Conservation (phyloP, 1,140 invertebrate species). For the Teleogryllus occipitalis region DNA sequence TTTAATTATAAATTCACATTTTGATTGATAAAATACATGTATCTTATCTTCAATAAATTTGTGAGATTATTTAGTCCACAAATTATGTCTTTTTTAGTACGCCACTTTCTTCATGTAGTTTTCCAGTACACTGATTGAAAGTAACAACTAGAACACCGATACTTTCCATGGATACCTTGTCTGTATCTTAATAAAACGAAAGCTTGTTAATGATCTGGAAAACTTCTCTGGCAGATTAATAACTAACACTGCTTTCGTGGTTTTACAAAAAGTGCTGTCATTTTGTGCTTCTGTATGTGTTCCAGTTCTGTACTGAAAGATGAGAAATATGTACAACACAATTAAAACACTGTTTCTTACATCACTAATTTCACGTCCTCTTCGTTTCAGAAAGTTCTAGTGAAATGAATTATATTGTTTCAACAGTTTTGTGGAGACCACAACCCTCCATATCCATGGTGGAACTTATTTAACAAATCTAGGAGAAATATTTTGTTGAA, state of each 20-base stretch:
- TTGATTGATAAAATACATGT: slow-evolving; percentile 16
- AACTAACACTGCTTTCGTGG: not conserved
- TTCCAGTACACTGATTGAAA: not conserved
- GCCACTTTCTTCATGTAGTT: not conserved
- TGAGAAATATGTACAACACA: not conserved
- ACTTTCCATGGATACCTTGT: not conserved
- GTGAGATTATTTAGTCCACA: not conserved
- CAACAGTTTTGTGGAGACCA: not conserved
- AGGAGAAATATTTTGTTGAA: no score
- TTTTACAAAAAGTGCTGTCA: not conserved
- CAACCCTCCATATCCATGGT: not conserved
- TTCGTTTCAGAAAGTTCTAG: not conserved
- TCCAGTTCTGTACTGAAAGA: not conserved
- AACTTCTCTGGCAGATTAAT: not conserved
- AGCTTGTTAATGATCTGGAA: not conserved
- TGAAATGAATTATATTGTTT: not conserved
- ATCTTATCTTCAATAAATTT: slow-evolving; percentile 12
- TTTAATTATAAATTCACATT: slow-evolving; percentile 19
- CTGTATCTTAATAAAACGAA: not conserved
- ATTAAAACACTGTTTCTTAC: not conserved
- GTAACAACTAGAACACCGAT: not conserved
- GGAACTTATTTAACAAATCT: not conserved
- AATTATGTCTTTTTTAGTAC: not conserved
- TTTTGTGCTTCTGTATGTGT: not conserved
- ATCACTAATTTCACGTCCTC: not conserved